Percentiles rank a stretch among this genome's conserved stretches.
Conservation (phyloP, 2,797 vertebrate species). For the Macroramphosus scolopax region DNA sequence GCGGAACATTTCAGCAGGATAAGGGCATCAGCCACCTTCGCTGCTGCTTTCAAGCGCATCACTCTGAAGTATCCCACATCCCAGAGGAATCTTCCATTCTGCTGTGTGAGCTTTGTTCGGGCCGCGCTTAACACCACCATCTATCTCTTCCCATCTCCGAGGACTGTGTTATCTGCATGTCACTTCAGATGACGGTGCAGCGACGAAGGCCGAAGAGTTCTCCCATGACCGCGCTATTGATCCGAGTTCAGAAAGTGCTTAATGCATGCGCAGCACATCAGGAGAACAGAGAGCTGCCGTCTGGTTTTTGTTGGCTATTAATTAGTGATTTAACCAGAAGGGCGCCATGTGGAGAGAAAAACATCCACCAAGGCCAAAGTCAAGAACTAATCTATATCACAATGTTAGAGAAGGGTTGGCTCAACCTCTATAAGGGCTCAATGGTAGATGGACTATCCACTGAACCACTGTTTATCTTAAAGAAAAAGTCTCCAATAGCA, state of each 20-base stretch:
- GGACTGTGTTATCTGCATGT: slow-evolving; percentile 53
- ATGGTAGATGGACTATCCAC: not conserved
- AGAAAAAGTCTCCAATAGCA: too few species aligned
- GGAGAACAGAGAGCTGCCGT: slow-evolving; percentile 3
- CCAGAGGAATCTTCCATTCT: slow-evolving; percentile 52
- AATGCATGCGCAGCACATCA: slow-evolving; percentile 9
- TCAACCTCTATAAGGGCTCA: not conserved
- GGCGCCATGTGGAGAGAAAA: not conserved
- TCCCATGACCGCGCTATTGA: slow-evolving; percentile 44
- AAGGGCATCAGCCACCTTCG: slow-evolving; percentile 20
- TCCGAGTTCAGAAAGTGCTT: slow-evolving; percentile 13
- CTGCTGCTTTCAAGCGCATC: slow-evolving; percentile 16
- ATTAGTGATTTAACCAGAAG: slow-evolving; percentile 5
- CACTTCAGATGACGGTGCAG: slow-evolving; percentile 38
- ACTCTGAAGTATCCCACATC: slow-evolving; percentile 49
- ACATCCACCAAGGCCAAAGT: slow-evolving; percentile 1
- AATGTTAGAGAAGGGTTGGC: too few species aligned
- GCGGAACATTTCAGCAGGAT: slow-evolving; percentile 10
- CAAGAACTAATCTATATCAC: not conserved
- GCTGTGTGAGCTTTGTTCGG: slow-evolving; percentile 51
- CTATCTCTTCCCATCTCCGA: slow-evolving; percentile 48
- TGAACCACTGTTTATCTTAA: not conserved
- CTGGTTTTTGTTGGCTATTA: not conserved
- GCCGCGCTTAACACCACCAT: slow-evolving; percentile 46
- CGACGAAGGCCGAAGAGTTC: slow-evolving; percentile 29